Evolutionary conservation across 2,113 vertebrate genomes (phyloP).

Genomic region (Synchiropus splendidus): DNA sequence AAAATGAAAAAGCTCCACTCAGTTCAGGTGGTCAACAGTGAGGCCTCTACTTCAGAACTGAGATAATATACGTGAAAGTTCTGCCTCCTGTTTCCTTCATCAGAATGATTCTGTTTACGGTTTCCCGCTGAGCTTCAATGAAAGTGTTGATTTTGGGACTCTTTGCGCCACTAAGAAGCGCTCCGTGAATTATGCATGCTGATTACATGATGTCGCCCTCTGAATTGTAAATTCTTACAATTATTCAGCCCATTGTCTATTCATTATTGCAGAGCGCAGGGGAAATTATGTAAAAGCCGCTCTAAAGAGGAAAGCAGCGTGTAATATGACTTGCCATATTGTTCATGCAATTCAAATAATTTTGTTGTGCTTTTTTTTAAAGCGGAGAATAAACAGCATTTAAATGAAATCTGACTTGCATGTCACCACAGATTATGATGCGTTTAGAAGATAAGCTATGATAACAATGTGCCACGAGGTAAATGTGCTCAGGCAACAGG

Average conservation of each 20-base stretch:
- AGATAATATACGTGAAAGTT: slow-evolving; percentile 3
- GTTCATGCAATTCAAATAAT: slow-evolving; percentile 74
- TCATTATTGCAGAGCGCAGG: slow-evolving; percentile 71
- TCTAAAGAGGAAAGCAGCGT: slow-evolving; percentile 67
- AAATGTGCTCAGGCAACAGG: no score
- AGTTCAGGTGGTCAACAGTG: slow-evolving; percentile 43
- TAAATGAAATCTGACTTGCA: slow-evolving; percentile 55
- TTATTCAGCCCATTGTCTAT: slow-evolving; percentile 73
- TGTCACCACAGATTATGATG: slow-evolving; percentile 59
- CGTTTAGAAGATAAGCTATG: slow-evolving; percentile 52
- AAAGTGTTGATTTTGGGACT: slow-evolving; percentile 30
- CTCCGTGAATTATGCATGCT: slow-evolving; percentile 57
- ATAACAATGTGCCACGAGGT: slow-evolving; percentile 47
- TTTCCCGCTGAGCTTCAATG: slow-evolving; percentile 1
- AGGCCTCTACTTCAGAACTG: slow-evolving; percentile 1
- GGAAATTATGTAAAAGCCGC: slow-evolving; percentile 72
- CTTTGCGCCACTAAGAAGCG: slow-evolving; percentile 23
- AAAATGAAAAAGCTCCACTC: slow-evolving; percentile 33
- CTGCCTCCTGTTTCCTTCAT: slow-evolving; percentile 4
- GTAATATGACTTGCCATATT: slow-evolving; percentile 72
- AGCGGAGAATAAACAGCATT: slow-evolving; percentile 57
- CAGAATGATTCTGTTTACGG: slow-evolving; percentile 3
- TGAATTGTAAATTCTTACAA: slow-evolving; percentile 71
- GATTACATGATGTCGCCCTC: slow-evolving; percentile 61
- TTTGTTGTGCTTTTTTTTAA: slow-evolving; percentile 21